phyloP scores from a whole-genome alignment of 2,113 vertebrate species.

The Echinops telfairi region DNA sequence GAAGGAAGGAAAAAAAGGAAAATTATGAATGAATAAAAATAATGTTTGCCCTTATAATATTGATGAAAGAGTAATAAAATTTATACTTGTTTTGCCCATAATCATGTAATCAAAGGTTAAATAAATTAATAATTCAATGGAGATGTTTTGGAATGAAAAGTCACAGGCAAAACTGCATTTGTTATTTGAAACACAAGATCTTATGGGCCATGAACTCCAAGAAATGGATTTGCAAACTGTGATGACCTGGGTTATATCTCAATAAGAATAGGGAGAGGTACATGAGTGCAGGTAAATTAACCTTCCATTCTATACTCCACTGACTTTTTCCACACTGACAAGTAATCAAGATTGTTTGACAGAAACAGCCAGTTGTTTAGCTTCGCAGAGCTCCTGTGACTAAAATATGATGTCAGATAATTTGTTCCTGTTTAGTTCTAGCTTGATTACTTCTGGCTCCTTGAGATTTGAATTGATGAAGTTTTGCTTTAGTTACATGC shows the following conservation, averaged over 20 bases:
- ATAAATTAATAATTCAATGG: constrained; percentile 9
- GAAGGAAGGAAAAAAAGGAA: neutral
- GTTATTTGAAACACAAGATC: constrained; percentile 59
- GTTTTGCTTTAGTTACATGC: constrained; percentile 81
- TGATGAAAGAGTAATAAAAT: constrained; percentile 12
- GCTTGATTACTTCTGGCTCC: constrained; percentile 83
- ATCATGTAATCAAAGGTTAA: constrained; percentile 31
- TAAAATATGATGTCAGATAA: constrained; percentile 83
- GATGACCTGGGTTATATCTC: constrained; percentile 74
- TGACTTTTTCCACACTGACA: constrained; percentile 60
- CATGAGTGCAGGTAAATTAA: constrained; percentile 75
- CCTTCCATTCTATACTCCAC: constrained; percentile 63
- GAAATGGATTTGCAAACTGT: constrained; percentile 70
- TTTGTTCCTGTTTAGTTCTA: constrained; percentile 81
- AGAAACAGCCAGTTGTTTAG: constrained; percentile 78
- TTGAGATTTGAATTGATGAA: constrained; percentile 83
- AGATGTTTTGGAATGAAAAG: constrained; percentile 1
- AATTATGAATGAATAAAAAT: constrained; percentile 35
- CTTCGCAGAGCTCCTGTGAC: constrained; percentile 66
- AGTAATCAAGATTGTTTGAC: constrained; percentile 78
- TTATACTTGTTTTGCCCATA: neutral
- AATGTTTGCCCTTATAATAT: constrained; percentile 48
- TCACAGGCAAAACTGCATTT: constrained; percentile 47
- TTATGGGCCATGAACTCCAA: constrained; percentile 47
- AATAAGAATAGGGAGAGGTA: constrained; percentile 63